These are phyloP conservation scores for Orgyia antiqua DNA, from an alignment of 2,888 invertebrate species.

Conservation along the genomic window DNA sequence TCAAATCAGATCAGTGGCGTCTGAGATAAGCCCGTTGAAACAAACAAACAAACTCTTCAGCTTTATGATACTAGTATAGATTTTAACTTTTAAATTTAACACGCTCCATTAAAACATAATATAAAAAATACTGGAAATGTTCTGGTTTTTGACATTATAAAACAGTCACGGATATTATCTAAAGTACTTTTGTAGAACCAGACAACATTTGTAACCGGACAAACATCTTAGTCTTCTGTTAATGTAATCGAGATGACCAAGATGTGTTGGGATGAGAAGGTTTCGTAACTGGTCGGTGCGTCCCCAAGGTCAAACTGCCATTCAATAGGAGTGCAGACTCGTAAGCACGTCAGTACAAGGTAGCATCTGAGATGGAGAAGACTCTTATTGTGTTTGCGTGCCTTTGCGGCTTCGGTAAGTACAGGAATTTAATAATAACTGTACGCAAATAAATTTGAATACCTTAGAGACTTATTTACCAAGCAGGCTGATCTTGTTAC, in stretches of 20 bases:
- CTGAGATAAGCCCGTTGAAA: no score
- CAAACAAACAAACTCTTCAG: no score
- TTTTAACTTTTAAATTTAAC: no score
- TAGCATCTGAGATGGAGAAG: conserved; percentile 48
- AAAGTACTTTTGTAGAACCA: background rate
- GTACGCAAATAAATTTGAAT: no score
- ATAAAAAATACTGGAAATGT: no score
- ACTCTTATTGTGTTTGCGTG: conserved; percentile 54
- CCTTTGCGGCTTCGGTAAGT: conserved; percentile 61
- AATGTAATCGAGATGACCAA: conserved; percentile 35
- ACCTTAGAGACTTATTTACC: no score
- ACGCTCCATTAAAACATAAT: no score
- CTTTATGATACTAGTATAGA: no score
- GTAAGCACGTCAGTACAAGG: conserved; percentile 43
- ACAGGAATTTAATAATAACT: no score
- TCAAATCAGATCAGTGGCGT: no score
- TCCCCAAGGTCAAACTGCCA: conserved; percentile 57
- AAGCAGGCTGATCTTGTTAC: no score
- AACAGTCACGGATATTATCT: background rate
- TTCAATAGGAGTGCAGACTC: conserved; percentile 50
- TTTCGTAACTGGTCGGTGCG: conserved; percentile 51
- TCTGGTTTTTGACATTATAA: background rate
- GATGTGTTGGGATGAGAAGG: conserved; percentile 36
- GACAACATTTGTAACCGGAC: conserved; percentile 6
- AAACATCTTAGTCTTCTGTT: conserved; percentile 15